A percentile compares a stretch with the other conserved stretches of the same genome.
Conservation (phyloP, 2,797 vertebrate species). For the Synanceia verrucosa region DNA sequence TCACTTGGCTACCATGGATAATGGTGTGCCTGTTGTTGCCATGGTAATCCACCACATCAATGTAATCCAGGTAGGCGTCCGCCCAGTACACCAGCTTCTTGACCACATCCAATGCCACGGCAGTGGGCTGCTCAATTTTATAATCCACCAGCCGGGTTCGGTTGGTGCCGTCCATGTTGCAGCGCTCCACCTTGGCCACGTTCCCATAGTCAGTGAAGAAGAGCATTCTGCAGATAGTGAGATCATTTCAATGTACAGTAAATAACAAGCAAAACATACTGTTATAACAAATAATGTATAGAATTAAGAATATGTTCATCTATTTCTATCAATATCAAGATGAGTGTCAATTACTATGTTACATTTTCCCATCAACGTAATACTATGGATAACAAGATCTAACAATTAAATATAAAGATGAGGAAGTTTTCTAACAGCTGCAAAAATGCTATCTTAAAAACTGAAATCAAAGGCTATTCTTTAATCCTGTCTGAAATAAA, state of each 20-base stretch:
- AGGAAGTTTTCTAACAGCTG: neutral
- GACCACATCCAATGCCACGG: slow-evolving; percentile 90
- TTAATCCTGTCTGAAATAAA: neutral
- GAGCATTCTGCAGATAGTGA: slow-evolving; percentile 86
- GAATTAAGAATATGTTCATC: too few species aligned
- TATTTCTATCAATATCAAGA: too few species aligned
- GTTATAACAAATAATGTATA: neutral
- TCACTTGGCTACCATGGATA: slow-evolving; percentile 91
- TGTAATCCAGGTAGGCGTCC: slow-evolving; percentile 92
- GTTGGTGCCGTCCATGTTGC: slow-evolving; percentile 97
- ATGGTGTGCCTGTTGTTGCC: slow-evolving; percentile 90
- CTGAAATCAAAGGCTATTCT: neutral
- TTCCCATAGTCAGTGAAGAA: slow-evolving; percentile 98
- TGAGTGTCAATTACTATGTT: too few species aligned
- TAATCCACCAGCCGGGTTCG: slow-evolving; percentile 91
- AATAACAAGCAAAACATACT: neutral
- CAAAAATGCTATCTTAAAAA: neutral
- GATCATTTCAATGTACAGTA: slow-evolving; percentile 1
- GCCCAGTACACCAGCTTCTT: slow-evolving; percentile 97
- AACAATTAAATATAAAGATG: neutral
- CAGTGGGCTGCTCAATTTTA: slow-evolving; percentile 92
- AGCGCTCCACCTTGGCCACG: slow-evolving; percentile 93
- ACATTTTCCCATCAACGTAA: too few species aligned
- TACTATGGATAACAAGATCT: neutral
- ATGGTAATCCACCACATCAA: slow-evolving; percentile 95